Conservation (phyloP, 2,888 invertebrate genomes). For the Chouioia cunea region DNA sequence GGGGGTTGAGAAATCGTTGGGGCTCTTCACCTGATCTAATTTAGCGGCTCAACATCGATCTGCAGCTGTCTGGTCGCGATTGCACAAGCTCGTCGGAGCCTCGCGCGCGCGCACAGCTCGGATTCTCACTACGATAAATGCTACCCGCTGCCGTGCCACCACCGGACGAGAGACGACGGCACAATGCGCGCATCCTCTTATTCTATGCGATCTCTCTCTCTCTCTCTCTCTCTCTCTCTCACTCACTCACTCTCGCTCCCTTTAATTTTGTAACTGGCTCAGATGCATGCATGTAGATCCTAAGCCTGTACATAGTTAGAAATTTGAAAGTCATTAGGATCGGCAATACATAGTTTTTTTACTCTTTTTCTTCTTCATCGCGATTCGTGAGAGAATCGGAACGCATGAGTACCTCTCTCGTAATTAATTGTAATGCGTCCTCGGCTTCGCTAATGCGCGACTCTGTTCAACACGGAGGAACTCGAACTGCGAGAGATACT, state of each 20-base stretch:
- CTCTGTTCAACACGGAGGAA: too few relatives aligned
- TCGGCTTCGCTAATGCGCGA: not conserved
- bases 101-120: not conserved
- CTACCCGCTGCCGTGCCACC: too few relatives aligned
- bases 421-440: conserved; percentile 23
- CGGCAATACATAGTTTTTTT: not conserved
- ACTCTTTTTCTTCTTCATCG: not conserved
- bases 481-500: not conserved
- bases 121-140: too few relatives aligned
- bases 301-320: not conserved
- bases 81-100: not conserved
- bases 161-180: conserved; percentile 5
- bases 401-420: not conserved
- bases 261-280: conserved; percentile 27
- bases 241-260: not conserved
- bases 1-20: conserved; percentile 55
- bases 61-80: conserved; percentile 55
- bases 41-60: conserved; percentile 65
- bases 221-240: not conserved
- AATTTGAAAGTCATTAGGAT: not conserved
- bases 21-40: conserved; percentile 65
- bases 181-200: conserved; percentile 22
- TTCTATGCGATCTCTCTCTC: conserved; percentile 5
- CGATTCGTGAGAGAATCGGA: not conserved
- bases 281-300: not conserved